Percentiles rank a stretch among this genome's conserved stretches.
phyloP scores from a whole-genome alignment of 2,113 vertebrate species.

The Reinhardtius hippoglossoides region DNA sequence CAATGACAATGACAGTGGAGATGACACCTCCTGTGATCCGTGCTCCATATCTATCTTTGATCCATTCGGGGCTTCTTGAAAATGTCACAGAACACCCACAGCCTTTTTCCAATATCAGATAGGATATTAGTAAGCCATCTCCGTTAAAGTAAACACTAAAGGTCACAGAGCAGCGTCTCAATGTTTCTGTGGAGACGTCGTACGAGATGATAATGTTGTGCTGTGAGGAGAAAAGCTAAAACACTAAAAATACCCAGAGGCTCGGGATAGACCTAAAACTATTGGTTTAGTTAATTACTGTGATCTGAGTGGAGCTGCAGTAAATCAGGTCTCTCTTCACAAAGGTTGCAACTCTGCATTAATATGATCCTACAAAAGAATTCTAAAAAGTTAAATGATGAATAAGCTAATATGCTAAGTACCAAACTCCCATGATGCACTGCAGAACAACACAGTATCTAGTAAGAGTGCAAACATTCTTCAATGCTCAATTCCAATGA shows the following conservation, averaged over 20 bases:
- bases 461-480: background rate
- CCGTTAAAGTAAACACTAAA: slow-evolving; percentile 3
- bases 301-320: background rate
- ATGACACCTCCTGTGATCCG: slow-evolving; percentile 48
- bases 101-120: slow-evolving; percentile 37
- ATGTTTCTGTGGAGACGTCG: background rate
- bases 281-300: background rate
- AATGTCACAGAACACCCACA: slow-evolving; percentile 47
- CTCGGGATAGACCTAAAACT: background rate
- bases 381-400: background rate
- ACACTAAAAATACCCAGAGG: slow-evolving; percentile 13
- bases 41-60: slow-evolving; percentile 42
- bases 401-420: background rate
- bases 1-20: slow-evolving; percentile 55
- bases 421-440: too few species aligned
- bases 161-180: background rate
- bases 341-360: background rate
- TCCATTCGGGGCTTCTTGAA: slow-evolving; percentile 48
- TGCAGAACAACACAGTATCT: background rate
- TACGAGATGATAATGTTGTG: background rate
- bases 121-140: slow-evolving; percentile 9
- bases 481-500: background rate
- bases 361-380: background rate
- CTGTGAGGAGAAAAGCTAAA: background rate
- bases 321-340: background rate